These are phyloP conservation scores for Leucosticte australis DNA, from an alignment of 2,113 vertebrate genomes.

Conservation along the genomic window DNA sequence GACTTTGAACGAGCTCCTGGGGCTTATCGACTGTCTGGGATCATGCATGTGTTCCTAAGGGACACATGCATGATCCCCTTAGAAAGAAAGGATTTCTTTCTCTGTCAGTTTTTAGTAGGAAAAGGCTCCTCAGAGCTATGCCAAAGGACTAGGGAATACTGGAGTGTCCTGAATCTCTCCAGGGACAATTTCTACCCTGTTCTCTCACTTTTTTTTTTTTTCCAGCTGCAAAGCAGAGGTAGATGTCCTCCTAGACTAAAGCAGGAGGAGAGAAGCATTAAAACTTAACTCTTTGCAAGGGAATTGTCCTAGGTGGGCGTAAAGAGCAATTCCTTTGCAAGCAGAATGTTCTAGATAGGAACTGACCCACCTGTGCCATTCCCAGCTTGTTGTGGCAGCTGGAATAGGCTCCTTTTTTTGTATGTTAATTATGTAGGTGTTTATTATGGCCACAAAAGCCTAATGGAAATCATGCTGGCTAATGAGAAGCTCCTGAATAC, in stretches of 20 bases:
- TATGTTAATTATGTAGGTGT: constrained; percentile 46
- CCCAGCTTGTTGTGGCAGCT: not conserved
- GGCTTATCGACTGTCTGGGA: not conserved
- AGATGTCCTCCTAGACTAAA: not conserved
- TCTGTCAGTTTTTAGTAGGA: not conserved
- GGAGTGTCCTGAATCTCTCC: not conserved
- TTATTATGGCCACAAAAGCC: constrained; percentile 40
- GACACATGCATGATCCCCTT: no score
- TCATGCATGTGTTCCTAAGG: not conserved
- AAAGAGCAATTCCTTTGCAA: not conserved
- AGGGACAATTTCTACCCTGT: not conserved
- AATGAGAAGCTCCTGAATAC: constrained; percentile 44
- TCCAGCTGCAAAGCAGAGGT: not conserved
- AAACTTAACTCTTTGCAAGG: not conserved
- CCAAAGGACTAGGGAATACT: not conserved
- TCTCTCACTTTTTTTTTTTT: not conserved
- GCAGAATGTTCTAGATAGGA: not conserved
- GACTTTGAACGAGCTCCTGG: not conserved
- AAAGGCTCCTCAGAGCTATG: not conserved
- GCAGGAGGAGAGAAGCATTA: not conserved
- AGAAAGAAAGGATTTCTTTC: not conserved
- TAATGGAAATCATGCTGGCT: constrained; percentile 54
- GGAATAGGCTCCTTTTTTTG: not conserved
- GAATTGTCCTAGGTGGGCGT: not conserved
- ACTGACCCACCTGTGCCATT: not conserved